phyloP scores from a whole-genome alignment of 2,888 invertebrate genomes.

The Gortyna flavago region DNA sequence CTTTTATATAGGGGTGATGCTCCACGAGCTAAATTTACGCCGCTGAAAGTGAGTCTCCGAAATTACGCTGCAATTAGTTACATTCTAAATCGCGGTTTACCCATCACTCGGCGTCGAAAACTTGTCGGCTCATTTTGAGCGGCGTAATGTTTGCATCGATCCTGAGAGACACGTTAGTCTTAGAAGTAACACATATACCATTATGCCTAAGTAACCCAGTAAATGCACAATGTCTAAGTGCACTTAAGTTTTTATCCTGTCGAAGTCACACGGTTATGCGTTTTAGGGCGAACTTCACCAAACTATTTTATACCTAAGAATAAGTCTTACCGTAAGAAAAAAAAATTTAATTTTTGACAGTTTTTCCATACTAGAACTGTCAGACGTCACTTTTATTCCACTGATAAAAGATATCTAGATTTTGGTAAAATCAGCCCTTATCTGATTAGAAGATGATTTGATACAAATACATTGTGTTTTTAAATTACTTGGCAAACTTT shows the following conservation, averaged over 20 bases:
- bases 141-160: constrained; percentile 32
- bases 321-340: no score
- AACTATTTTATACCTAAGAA: background rate
- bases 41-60: constrained; percentile 19
- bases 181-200: constrained; percentile 38
- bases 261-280: constrained; percentile 1
- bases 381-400: background rate
- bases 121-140: background rate
- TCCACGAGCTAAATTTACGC: background rate
- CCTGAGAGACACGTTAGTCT: constrained; percentile 43
- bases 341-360: no score
- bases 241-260: constrained; percentile 50
- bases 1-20: background rate
- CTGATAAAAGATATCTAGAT: background rate
- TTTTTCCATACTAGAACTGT: background rate
- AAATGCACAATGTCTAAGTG: constrained; percentile 58
- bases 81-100: background rate
- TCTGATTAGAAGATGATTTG: constrained; percentile 1
- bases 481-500: background rate
- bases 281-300: background rate
- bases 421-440: background rate
- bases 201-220: constrained; percentile 49
- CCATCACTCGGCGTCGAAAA: background rate
- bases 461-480: constrained; percentile 12
- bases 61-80: constrained; percentile 1